Conservation (phyloP, 2,113 vertebrate species). For the Manacus vitellinus region DNA sequence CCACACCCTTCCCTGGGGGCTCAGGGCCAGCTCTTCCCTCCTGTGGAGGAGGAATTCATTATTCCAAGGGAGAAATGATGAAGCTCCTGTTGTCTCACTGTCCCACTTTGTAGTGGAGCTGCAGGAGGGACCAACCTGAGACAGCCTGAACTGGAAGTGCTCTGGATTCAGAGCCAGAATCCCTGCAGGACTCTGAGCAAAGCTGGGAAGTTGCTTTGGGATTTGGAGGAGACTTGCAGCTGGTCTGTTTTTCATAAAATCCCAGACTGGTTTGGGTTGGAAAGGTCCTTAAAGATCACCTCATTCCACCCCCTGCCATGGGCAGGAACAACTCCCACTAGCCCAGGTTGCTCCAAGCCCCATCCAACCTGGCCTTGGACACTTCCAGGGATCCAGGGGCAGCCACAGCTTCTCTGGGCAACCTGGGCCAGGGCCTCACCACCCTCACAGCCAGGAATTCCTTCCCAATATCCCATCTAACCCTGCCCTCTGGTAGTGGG, state of each 20-base stretch:
- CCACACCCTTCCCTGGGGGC: rapidly evolving
- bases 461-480: rapidly evolving
- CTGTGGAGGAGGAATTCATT: not conserved
- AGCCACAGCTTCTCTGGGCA: not conserved
- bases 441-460: not conserved
- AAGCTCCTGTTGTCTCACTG: not conserved
- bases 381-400: not conserved
- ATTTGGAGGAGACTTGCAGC: not conserved
- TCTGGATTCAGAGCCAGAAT: not conserved
- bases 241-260: not conserved
- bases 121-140: not conserved
- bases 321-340: not conserved
- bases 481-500: not conserved
- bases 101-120: rapidly evolving
- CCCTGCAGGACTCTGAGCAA: not conserved
- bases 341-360: not conserved
- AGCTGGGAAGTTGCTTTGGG: not conserved
- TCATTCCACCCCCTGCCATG: rapidly evolving
- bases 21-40: not conserved
- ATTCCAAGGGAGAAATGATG: not conserved
- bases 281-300: rapidly evolving
- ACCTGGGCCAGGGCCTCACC: not conserved
- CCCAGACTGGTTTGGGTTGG: not conserved
- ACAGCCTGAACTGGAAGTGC: not conserved
- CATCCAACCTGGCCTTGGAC: not conserved